Evolutionary conservation across 2,888 invertebrate genomes (phyloP).

Genomic region (Hoplodrina blanda): DNA sequence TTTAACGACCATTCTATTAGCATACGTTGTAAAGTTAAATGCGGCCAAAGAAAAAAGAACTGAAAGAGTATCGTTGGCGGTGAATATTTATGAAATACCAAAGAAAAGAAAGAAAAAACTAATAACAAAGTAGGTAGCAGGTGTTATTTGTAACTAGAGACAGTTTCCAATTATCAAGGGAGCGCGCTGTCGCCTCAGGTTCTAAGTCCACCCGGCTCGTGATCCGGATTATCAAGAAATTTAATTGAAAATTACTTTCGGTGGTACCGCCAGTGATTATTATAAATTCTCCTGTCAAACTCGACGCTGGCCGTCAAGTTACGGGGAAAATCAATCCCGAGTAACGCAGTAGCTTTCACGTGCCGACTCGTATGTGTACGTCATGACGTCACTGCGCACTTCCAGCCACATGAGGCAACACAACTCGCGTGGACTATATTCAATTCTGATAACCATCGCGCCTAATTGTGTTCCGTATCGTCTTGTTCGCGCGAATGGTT

Average conservation of each 20-base stretch:
- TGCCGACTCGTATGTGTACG: constrained; percentile 58
- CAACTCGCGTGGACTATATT: constrained; percentile 46
- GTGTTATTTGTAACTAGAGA: constrained; percentile 80
- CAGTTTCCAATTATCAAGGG: constrained; percentile 85
- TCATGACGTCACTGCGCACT: constrained; percentile 53
- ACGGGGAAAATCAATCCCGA: constrained; percentile 75
- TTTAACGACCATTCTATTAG: constrained; percentile 75
- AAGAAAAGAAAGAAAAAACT: constrained; percentile 53
- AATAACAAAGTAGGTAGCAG: constrained; percentile 69
- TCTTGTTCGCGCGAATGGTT: constrained; percentile 70
- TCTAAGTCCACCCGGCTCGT: constrained; percentile 73
- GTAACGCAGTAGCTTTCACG: constrained; percentile 80
- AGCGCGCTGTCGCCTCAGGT: constrained; percentile 78
- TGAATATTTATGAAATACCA: constrained; percentile 60
- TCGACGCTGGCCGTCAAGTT: constrained; percentile 70
- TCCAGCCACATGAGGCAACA: constrained; percentile 20
- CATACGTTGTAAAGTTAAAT: constrained; percentile 64
- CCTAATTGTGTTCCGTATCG: constrained; percentile 69
- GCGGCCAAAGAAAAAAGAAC: constrained; percentile 61
- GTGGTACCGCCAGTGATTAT: constrained; percentile 79
- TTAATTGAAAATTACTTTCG: constrained; percentile 89
- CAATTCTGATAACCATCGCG: constrained; percentile 62
- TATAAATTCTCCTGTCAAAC: constrained; percentile 84
- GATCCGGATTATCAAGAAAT: constrained; percentile 88
- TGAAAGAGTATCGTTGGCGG: constrained; percentile 52